phyloP scores from a whole-genome alignment of 2,113 vertebrate genomes.

The Chloebia gouldiae region DNA sequence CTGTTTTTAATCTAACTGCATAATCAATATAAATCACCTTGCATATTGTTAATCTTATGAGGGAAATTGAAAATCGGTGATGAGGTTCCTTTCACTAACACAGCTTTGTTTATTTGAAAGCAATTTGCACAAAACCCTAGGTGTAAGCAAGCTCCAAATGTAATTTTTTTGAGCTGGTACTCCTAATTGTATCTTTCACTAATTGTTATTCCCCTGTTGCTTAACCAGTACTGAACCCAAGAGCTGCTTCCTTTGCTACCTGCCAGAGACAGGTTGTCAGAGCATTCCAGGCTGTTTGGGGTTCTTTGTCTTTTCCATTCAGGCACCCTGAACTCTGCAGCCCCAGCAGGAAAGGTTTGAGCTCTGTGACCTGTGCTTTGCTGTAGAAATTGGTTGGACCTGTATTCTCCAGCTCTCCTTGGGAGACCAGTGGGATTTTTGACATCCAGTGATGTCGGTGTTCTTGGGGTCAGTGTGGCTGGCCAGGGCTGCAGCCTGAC shows the following conservation, averaged over 20 bases:
- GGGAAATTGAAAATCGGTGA: background rate
- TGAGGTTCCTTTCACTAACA: background rate
- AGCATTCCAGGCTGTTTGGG: background rate
- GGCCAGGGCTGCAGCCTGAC: background rate
- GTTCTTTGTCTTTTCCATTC: background rate
- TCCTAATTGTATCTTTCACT: background rate
- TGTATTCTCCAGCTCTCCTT: background rate
- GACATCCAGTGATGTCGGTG: rapidly evolving
- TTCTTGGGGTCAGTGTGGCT: rapidly evolving
- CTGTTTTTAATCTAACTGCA: background rate
- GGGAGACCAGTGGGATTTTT: rapidly evolving
- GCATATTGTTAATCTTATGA: background rate
- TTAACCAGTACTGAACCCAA: background rate
- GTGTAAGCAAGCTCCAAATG: background rate
- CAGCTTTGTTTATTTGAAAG: background rate
- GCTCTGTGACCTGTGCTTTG: background rate
- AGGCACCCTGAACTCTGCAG: rapidly evolving
- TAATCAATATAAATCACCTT: background rate
- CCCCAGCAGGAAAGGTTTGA: background rate
- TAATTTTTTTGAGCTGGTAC: background rate
- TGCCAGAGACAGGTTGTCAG: too few species aligned
- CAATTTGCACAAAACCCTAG: background rate
- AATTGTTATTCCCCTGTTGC: background rate
- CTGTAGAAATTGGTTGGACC: background rate
- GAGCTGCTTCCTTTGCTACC: background rate